Base-by-base conservation (phyloP, 2,888 invertebrate genomes). In the Tinea pellionella region DNA sequence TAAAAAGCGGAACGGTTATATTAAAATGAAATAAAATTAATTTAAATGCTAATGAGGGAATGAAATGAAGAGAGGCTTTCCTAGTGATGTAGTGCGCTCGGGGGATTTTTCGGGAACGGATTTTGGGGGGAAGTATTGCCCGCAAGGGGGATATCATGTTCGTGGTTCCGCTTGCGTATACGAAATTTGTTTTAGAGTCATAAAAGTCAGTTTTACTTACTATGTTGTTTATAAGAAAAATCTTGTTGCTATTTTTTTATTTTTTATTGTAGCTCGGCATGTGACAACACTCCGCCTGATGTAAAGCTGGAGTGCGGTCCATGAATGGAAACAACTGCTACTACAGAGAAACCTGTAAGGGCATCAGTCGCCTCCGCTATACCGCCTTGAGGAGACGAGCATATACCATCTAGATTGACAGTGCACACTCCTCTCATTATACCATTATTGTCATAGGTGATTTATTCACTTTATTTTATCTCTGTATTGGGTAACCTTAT, bases 1-100 rank as follows among this genome's bases (percentile, higher is more conserved):
- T 19, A 19, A 55, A 55, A 11, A 18, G 3, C 24, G 55, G 24
- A 55, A 55, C 19, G 24, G 55, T 29, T 9, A 63, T 65, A 67
- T 66, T 65, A 63, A 63, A 64, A 65, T 65, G 63, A 65, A 65
- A 65, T 64, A 66, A 66, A 66, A 67, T 66, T 67, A 68, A 68
- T 68, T 67, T 67, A 68, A 63, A 68, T 68, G 67, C 63, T 66
- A 68, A 68, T 67, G 65, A 66, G 63, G 41, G 60, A 63, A 24
- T 32, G 42, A 15, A 42, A 59, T 42, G 30, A 59, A 30, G 18
- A 42, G 59, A 60, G 62, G 61, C 61, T 60, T 62, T 60, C 60
- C 58, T 60, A 62, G 66, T 68, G 66, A 68, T 67, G 64, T 64
- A 67, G 64, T 63, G 65, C 61, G 61, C 67, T 62, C 60, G 55